Percentiles rank a stretch among this genome's conserved stretches.
Conservation (phyloP, 2,797 vertebrate genomes). For the Pangasius mekongensis region DNA sequence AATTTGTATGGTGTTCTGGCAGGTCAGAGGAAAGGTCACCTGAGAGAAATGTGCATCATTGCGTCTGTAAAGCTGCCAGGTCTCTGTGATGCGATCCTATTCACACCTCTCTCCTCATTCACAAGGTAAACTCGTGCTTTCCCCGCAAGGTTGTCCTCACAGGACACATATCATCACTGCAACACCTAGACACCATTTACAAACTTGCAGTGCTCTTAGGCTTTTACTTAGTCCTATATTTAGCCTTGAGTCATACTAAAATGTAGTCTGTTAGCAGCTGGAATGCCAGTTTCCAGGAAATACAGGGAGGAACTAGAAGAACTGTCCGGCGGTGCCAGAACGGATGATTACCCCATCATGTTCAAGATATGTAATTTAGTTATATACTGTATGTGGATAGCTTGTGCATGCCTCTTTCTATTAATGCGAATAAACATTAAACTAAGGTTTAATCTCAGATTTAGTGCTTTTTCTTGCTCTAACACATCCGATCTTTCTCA, state of each 20-base stretch:
- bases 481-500: background rate
- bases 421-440: background rate
- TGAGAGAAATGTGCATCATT: conserved; percentile 40
- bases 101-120: conserved; percentile 56
- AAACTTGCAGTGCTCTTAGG: conserved; percentile 35
- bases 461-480: background rate
- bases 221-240: conserved; percentile 48
- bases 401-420: background rate
- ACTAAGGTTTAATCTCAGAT: background rate
- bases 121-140: conserved; percentile 31
- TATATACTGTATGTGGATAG: background rate
- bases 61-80: conserved; percentile 37
- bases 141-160: conserved; percentile 50
- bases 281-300: background rate
- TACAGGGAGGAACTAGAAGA: background rate
- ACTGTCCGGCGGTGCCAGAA: background rate
- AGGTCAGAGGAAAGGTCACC: conserved; percentile 45
- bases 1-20: conserved; percentile 47
- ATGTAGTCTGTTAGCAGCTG: conserved; percentile 4
- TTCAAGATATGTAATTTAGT: background rate
- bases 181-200: conserved; percentile 51
- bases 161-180: conserved; percentile 42
- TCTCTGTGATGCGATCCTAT: conserved; percentile 62
- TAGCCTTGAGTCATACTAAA: conserved; percentile 17
- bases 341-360: background rate